Percentiles rank a stretch among this genome's conserved stretches.
These are phyloP conservation scores for Fundulus diaphanus DNA, from an alignment of 2,797 vertebrate species.

Conservation along the genomic window DNA sequence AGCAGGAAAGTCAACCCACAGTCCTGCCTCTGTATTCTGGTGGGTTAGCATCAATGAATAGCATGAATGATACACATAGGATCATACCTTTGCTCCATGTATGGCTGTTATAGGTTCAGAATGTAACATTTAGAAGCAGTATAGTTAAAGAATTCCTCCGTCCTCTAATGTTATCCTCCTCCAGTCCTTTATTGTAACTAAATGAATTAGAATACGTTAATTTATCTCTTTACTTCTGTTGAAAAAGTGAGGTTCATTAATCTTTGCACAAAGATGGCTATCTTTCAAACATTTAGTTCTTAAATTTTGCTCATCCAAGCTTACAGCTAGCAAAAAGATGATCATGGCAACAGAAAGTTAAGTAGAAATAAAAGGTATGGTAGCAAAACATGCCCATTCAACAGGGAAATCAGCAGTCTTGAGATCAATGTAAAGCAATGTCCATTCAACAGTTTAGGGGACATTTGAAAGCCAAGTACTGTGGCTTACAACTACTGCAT, in stretches of 20 bases:
- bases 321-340: not conserved
- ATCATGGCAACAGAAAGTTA: not conserved
- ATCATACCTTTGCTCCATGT: conserved; percentile 44
- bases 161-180: conserved; percentile 13
- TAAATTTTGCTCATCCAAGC: no score
- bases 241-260: not conserved
- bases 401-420: not conserved
- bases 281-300: not conserved
- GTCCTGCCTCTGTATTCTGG: conserved; percentile 49
- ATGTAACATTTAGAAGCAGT: conserved; percentile 43
- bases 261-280: not conserved
- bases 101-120: conserved; percentile 20
- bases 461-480: no score
- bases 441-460: not conserved
- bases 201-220: not conserved
- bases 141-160: conserved; percentile 23
- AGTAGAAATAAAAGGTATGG: not conserved
- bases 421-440: not conserved
- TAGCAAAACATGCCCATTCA: not conserved
- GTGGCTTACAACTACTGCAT: no score
- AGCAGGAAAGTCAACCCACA: conserved; percentile 53
- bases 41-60: conserved; percentile 52
- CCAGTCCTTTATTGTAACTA: not conserved
- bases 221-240: not conserved
- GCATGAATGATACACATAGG: conserved; percentile 49